Base-by-base conservation (phyloP, 2,797 vertebrate species). In the Nannoperca australis region DNA sequence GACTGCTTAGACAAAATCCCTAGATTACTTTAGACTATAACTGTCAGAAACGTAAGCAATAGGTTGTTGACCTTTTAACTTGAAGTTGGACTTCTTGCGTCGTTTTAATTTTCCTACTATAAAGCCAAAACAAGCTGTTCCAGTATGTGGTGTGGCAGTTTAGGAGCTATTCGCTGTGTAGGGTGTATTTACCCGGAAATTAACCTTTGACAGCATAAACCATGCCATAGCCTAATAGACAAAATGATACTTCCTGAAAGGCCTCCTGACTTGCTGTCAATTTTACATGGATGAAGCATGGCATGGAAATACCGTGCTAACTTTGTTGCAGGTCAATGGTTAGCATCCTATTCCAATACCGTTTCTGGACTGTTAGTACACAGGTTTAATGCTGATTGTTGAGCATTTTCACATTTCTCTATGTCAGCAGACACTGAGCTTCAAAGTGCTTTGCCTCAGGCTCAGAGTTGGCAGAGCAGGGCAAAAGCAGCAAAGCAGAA, bases 261-360 rank as follows among this genome's bases (percentile, higher is more conserved):
- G 45, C 66, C 56, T 61, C 63, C 62, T 81, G 72, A 65, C 56
- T 62, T 24, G 7, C 50, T 49, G 56, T 67, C 61, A 69, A 27
- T 49, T 70, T 44, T 44, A 30, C 56, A 53, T 34, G 56, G 72
- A 44, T 63, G 34, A 56, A 36, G 67, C 64, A 42, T 83, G 64
- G 34, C 72, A 44, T 44, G 22, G 67, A 70, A 78, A 40, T 34
- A 82, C 44, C 56, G 70, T 83, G 85, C 84, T 78, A 49, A 60
- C 44, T 67, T 66, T 32, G 36, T 22, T 58, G 17, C 22, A 49
- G 70, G 38, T 24, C 42, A 50, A 17, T 54, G 18, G 15, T n/a
- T 64, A 61, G 54, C 68, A 63, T 85, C 44, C 67, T 69, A 64
- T 74, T 45, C 9, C 12, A 4, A 7, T 42, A 20, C 12, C n/a